Evolutionary conservation across 2,113 vertebrate genomes (phyloP).

Genomic region (Salminus brasiliensis): DNA sequence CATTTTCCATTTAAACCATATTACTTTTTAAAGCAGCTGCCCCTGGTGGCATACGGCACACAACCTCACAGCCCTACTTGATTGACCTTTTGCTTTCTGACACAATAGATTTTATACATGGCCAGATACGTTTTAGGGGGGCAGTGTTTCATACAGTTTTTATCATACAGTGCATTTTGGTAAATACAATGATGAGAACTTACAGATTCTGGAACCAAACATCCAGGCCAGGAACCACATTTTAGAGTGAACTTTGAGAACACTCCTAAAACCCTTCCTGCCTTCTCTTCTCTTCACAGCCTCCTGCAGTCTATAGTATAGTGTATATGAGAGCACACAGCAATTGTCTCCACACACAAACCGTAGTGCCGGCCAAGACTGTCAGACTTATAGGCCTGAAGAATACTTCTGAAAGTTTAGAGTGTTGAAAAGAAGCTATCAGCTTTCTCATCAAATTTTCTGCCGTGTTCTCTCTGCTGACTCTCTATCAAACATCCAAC

Average conservation of each 20-base stretch:
- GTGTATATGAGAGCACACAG: slow-evolving; percentile 2
- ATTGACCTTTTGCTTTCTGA: no score
- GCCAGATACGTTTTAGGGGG: no score
- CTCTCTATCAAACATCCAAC: slow-evolving; percentile 33
- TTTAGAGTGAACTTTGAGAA: no score
- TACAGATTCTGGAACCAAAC: no score
- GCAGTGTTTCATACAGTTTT: no score
- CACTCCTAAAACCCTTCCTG: not conserved
- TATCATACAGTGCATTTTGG: no score
- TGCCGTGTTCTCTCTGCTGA: slow-evolving; percentile 24
- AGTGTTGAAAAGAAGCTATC: slow-evolving; percentile 23
- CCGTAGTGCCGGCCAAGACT: not conserved
- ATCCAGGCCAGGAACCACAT: not conserved
- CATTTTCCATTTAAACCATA: no score
- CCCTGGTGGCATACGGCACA: no score
- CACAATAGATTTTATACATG: no score
- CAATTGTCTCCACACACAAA: slow-evolving; percentile 9
- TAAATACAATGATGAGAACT: no score
- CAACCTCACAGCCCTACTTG: no score
- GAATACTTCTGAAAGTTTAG: not conserved
- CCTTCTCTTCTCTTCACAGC: not conserved
- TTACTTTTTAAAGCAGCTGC: no score
- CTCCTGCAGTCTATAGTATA: not conserved
- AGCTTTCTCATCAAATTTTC: slow-evolving; percentile 35
- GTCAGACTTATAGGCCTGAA: not conserved